Conservation (phyloP, 2,797 vertebrate genomes). For the Hoplostethus atlanticus region DNA sequence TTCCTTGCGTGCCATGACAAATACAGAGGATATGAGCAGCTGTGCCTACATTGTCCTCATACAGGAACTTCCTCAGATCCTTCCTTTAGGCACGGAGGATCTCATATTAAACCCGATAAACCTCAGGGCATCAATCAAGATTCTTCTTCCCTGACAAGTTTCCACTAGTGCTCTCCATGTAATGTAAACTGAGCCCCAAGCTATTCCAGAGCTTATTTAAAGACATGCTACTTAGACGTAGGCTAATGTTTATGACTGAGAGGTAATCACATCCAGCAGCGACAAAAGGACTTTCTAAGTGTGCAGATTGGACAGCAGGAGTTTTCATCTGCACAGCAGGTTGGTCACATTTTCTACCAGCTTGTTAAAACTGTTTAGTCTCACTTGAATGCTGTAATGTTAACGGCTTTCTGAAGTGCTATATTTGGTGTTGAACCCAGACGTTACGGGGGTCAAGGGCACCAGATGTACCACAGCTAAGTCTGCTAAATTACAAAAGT, state of each 20-base stretch:
- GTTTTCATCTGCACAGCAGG: constrained; percentile 42
- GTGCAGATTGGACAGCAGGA: constrained; percentile 9
- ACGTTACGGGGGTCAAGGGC: neutral
- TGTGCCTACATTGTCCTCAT: constrained; percentile 30
- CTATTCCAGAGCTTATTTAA: constrained; percentile 36
- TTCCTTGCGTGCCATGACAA: constrained; percentile 47
- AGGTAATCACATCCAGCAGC: constrained; percentile 16
- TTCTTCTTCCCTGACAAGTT: constrained; percentile 53
- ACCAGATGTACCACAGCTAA: neutral
- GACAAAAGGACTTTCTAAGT: neutral
- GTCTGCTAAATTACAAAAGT: neutral
- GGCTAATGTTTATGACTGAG: constrained; percentile 18
- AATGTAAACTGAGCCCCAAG: constrained; percentile 21
- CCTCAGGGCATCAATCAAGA: constrained; percentile 23
- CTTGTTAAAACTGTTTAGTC: too few species aligned
- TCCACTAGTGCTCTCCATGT: constrained; percentile 39
- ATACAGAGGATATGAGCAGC: neutral
- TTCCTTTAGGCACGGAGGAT: constrained; percentile 6
- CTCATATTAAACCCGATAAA: neutral
- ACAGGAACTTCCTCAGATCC: constrained; percentile 11
- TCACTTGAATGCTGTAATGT: too few species aligned
- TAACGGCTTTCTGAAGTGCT: too few species aligned
- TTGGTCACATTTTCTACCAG: constrained; percentile 19
- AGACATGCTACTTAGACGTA: constrained; percentile 17
- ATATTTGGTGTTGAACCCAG: neutral